Base-by-base conservation (phyloP, 2,888 invertebrate species). In the Apoda limacodes region DNA sequence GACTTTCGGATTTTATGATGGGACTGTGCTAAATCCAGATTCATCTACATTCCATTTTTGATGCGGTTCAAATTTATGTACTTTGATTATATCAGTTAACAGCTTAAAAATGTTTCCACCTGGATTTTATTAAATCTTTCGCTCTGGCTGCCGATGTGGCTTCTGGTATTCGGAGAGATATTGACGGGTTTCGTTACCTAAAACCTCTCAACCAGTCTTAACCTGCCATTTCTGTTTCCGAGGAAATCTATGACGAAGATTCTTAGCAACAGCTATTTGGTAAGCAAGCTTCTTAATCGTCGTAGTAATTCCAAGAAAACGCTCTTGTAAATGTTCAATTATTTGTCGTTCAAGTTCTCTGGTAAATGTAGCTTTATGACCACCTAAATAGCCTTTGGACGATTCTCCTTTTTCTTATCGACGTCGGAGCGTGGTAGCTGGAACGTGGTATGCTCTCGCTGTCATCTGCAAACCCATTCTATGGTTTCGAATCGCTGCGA, bases 131-230 rank as follows among this genome's bases (percentile, higher is more conserved):
- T 41, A 27, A 35, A 15, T 27, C 34, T 23, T 23, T 27, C 11
- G 33, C 35, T 36, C 37, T 31, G 11, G 35, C 40, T 30, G 32
- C 40, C 19, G 37, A 38, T 10, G 35, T 38, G 23, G 34, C 23
- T 28, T 35, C 33, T 5, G 38, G 40, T 14, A 21, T 28, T 10
- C 41, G 23, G 7, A 34, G 30, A 28, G 34, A 34, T 10, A 37
- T 32, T 20, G 25, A 10, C 6, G 30, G 34, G 21, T 34, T 29
- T 13, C 30, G 34, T 25, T 25, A 22, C 11, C 29, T 25, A 25
- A 34, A 34, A 9, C 30, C 30, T 35, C 24, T 36, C 6, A 31
- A n/a, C 35, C 39, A 39, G 30, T 37, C 35, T 17, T 21, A 25
- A 11, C 35, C 39, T 14, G 39, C 39, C 17, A 39, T 39, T 30